phyloP scores from a whole-genome alignment of 2,113 vertebrate genomes.

The Petromus typicus region DNA sequence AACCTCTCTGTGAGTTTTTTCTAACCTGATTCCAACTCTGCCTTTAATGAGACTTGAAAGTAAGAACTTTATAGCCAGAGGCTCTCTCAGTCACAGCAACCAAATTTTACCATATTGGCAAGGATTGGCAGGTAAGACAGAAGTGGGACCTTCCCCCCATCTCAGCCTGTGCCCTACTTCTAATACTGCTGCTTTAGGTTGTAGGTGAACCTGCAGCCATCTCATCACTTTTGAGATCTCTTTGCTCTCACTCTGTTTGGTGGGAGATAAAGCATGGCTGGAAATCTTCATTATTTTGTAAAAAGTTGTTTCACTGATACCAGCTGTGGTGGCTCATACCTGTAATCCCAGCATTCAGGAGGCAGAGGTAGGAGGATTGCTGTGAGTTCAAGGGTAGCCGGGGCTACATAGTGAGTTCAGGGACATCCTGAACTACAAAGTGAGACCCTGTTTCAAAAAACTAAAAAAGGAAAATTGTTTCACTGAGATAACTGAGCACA shows the following conservation, averaged over 20 bases:
- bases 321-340: too few species aligned
- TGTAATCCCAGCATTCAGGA: too few species aligned
- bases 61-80: neutral
- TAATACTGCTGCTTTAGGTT: neutral
- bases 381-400: too few species aligned
- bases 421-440: too few species aligned
- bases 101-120: neutral
- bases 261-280: neutral
- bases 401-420: too few species aligned
- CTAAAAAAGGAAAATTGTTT: neutral
- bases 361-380: too few species aligned
- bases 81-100: neutral
- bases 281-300: neutral
- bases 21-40: neutral
- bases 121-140: neutral
- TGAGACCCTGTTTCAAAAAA: too few species aligned
- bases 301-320: too few species aligned
- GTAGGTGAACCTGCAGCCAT: neutral
- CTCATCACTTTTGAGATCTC: neutral
- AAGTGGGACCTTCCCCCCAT: neutral
- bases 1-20: conserved; percentile 2
- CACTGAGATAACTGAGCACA: neutral
- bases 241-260: neutral
- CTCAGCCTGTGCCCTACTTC: neutral
- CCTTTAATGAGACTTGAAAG: conserved; percentile 13